Base-by-base conservation (phyloP, 2,113 vertebrate species). In the Ctenomys sociabilis region DNA sequence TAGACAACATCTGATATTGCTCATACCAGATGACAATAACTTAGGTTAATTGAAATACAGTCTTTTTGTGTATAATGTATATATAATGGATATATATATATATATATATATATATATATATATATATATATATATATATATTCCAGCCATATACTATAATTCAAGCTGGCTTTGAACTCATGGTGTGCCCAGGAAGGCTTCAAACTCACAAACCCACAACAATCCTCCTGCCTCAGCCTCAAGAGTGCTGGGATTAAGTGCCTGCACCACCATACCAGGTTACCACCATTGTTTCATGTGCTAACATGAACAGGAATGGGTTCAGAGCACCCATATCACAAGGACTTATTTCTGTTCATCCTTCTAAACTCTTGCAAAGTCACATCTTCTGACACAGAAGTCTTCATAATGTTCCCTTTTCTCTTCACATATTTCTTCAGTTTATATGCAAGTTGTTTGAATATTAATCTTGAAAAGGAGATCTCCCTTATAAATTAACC, bases 381-480 rank as follows among this genome's bases (percentile, higher is more conserved):
- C 70, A 72, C n/a, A 24, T 22, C 24, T 87, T 85, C 43, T 66
- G 35, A 92, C 59, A n/a, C 30, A 30, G 37, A 64, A 66, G 28
- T 61, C n/a, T 68, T 49, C 92, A 24, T 68, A 72, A 90, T 80
- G 59, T 5, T 1, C 16, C 16, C 3, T 35, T 80, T 82, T 63
- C 17, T 80, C 21, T 85, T 81, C 43, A 40, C 8, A 61, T 93
- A 61, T 35, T 30, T 26, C 11, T 75, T 92, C 26, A 95, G 35
- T 72, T 82, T 61, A 70, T 49, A 73, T 11, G 24, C 1, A 90
- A 52, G 45, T 64, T 4, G 54, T 73, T 85, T 75, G 10, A 88
- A 87, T 75, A 73, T 81, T 75, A 63, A 81, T 11, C 54, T 49
- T 90, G n/a, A 83, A 94, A 94, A 87, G 17, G 19, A 85, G 3